Base-by-base conservation (phyloP, 2,888 invertebrate genomes). In the Bhutanitis thaidina region DNA sequence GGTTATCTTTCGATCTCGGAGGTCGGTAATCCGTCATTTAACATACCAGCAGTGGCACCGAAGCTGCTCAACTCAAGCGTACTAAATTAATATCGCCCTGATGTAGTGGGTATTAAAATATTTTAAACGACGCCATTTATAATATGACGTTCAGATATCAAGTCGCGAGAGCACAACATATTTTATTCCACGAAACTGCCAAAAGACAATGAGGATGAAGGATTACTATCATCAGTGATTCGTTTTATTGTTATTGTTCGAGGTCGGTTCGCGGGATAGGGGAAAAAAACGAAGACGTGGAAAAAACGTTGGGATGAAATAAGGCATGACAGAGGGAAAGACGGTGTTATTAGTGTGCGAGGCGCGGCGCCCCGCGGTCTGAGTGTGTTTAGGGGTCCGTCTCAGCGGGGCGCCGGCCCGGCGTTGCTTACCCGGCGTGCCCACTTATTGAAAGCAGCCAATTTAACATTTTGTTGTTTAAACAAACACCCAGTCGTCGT, bases 191-290 rank as follows among this genome's bases (percentile, higher is more conserved):
- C 75, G 86, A 86, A 88, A 86, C 82, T 88, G 89, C 87, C 88
- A 89, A 88, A 87, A 88, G 87, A 88, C 89, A 89, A 89, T 88
- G 86, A 87, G 69, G 79, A 79, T 89, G 89, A 89, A 77, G 89
- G 84, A 89, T 89, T 85, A 85, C 82, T 81, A 86, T 88, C 88
- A 88, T 89, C 87, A 87, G 67, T 65, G 71, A 71, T 63, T 78
- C 81, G 78, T 88, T 87, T 86, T 87, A 72, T 85, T 86, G 81
- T 83, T 80, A 80, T 84, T 83, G 79, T 85, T 75, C 70, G 74
- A 67, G 74, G 74, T 78, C 69, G 74, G 69, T 61, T 70, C 64
- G 62, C 61, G 62, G 61, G 63, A 64, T 62, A 69, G 46, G 25
- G 44, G 55, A 60, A 80, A 83, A n/a, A 88, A 89, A 82, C 62